Evolutionary conservation across 1,140 invertebrate species (phyloP).

Genomic region (Argopecten irradians): DNA sequence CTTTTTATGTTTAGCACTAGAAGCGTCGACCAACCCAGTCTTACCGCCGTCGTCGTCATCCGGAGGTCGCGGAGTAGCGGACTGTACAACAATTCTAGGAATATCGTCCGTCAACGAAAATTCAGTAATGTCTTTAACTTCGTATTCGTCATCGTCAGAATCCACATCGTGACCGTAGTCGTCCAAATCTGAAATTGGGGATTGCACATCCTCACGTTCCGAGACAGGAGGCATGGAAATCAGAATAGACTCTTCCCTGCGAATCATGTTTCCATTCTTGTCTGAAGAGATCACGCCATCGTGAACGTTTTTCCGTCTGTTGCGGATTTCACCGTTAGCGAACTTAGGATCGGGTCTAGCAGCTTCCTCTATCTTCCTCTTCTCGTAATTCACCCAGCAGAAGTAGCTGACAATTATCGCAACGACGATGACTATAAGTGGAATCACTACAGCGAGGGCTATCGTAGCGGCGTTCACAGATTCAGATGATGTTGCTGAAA

Average conservation of each 20-base stretch:
- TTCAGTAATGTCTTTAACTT: not conserved
- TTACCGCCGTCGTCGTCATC: not conserved
- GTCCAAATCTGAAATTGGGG: not conserved
- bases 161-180: not conserved
- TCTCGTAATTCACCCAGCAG: slow-evolving; percentile 24
- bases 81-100: not conserved
- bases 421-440: slow-evolving; percentile 18
- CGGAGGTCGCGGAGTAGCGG: not conserved
- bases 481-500: not conserved
- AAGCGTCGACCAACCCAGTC: not conserved
- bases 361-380: slow-evolving; percentile 25
- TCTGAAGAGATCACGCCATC: slow-evolving; percentile 20
- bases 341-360: slow-evolving; percentile 34
- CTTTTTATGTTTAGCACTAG: not conserved
- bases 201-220: not conserved
- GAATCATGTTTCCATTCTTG: not conserved
- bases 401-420: not conserved
- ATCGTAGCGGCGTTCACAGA: not conserved
- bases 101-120: slow-evolving; percentile 6
- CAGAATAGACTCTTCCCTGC: not conserved
- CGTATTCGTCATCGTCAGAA: not conserved
- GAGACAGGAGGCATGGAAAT: not conserved
- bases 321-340: slow-evolving; percentile 37
- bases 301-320: slow-evolving; percentile 27
- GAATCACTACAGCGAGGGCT: slow-evolving; percentile 13